Percentiles rank a stretch among this genome's conserved stretches.
Evolutionary conservation across 2,797 vertebrate species (phyloP).

Genomic region (Pseudochaenichthys georgianus): DNA sequence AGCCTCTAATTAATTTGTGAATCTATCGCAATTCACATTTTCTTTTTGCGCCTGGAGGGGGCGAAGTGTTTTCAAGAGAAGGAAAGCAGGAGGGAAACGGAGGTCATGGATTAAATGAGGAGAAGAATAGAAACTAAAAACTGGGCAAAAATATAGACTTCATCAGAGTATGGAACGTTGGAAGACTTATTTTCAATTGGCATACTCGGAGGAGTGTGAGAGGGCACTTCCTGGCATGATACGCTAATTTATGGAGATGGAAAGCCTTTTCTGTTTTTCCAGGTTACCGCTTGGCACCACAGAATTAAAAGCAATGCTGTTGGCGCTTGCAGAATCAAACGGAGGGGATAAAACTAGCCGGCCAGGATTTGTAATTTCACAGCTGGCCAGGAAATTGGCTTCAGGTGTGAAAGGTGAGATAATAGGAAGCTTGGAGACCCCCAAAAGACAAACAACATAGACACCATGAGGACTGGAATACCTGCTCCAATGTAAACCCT

Average conservation of each 20-base stretch:
- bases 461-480: slow-evolving; percentile 4
- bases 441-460: slow-evolving; percentile 27
- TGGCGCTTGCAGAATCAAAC: slow-evolving; percentile 17
- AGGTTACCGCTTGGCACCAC: slow-evolving; percentile 43
- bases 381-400: slow-evolving; percentile 37
- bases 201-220: slow-evolving; percentile 28
- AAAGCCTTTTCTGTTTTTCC: slow-evolving; percentile 40
- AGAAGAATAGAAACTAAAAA: slow-evolving; percentile 18
- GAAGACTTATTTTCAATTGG: slow-evolving; percentile 25
- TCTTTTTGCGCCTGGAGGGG: slow-evolving; percentile 39
- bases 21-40: slow-evolving; percentile 70
- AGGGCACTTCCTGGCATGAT: slow-evolving; percentile 31
- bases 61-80: slow-evolving; percentile 57
- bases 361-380: slow-evolving; percentile 54
- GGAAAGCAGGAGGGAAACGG: slow-evolving; percentile 37
- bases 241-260: slow-evolving; percentile 61
- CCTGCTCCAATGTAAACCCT: slow-evolving; percentile 26
- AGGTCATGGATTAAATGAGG: slow-evolving; percentile 23
- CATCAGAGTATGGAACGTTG: slow-evolving; percentile 4
- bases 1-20: slow-evolving; percentile 78
- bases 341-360: slow-evolving; percentile 29
- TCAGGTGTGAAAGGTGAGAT: slow-evolving; percentile 21
- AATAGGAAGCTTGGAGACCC: slow-evolving; percentile 27
- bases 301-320: slow-evolving; percentile 49
- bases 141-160: slow-evolving; percentile 38